Base-by-base conservation (phyloP, 2,888 invertebrate species). In the Epinotia brunnichana region DNA sequence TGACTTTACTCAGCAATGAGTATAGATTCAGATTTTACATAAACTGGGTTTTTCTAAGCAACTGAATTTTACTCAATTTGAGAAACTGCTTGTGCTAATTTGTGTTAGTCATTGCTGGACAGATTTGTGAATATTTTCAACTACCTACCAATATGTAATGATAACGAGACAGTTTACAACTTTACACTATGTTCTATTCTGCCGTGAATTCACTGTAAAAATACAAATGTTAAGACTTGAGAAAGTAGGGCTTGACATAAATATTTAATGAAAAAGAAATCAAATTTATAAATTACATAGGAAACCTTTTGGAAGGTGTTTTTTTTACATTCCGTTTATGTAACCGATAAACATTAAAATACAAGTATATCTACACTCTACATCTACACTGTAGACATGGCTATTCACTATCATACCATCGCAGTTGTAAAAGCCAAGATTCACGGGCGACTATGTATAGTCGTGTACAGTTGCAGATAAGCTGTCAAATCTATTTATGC, bases 381-480 rank as follows among this genome's bases (percentile, higher is more conserved):
- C n/a, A n/a, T n/a, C n/a, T n/a, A n/a, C n/a, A n/a, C n/a, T n/a
- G n/a, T n/a, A n/a, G n/a, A n/a, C n/a, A n/a, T n/a, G n/a, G n/a
- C n/a, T n/a, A n/a, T n/a, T 62, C 48, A 24, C 17, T 51, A 62
- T 48, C 62, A 24, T 24, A 3, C 10, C 10, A 13, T 53, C 53
- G 9, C 17, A 9, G 53, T 19, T 7, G 2, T 39, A 9, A 57
- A n/a, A 11, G 48, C 35, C 68, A 59, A 67, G 48, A 59, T 48
- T 29, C 17, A 48, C 19, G 19, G 17, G 15, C 15, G 44, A 48
- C 51, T 48, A 35, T n/a, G 17, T 57, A 59, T 5, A 56, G 56
- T 66, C 35, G 15, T 41, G 13, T 10, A 56, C 17, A 57, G n/a
- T 64, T 39, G 59, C 59, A 39, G 39, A 59, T 59, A n/a, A n/a